These are phyloP conservation scores for Oscheius sp. DNA, from an alignment of 2,888 invertebrate species.

Conservation along the genomic window DNA sequence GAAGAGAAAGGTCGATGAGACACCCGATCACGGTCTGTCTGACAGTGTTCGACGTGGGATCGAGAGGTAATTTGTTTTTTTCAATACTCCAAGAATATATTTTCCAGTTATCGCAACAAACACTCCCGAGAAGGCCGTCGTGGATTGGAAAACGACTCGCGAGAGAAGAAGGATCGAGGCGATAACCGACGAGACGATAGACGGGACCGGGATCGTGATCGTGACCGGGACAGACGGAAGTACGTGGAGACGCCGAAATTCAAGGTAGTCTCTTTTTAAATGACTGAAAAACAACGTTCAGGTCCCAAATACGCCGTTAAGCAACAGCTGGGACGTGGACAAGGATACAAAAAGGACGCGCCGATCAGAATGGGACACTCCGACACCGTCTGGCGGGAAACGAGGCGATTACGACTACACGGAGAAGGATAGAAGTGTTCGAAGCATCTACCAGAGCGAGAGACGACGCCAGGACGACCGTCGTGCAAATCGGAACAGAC, in stretches of 20 bases:
- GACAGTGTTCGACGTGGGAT: slow-evolving; percentile 63
- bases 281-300: slow-evolving; percentile 30
- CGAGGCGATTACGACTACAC: slow-evolving; percentile 7
- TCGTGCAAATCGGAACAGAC: slow-evolving; percentile 35
- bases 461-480: slow-evolving; percentile 53
- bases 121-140: slow-evolving; percentile 37
- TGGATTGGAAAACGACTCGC: slow-evolving; percentile 36
- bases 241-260: slow-evolving; percentile 60
- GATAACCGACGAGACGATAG: slow-evolving; percentile 6
- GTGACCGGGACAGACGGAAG: slow-evolving; percentile 43
- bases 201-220: slow-evolving; percentile 12
- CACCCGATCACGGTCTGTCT: slow-evolving; percentile 54
- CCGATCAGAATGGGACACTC: slow-evolving; percentile 89
- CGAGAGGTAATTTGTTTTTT: slow-evolving; percentile 47
- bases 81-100: no score
- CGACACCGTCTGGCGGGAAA: slow-evolving; percentile 80
- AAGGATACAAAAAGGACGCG: slow-evolving; percentile 42
- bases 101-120: slow-evolving; percentile 29
- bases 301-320: slow-evolving; percentile 68
- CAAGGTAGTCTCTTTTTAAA: slow-evolving; percentile 34
- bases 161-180: slow-evolving; percentile 29
- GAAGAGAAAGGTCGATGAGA: slow-evolving; percentile 53
- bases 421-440: slow-evolving; percentile 21
- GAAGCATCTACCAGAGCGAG: slow-evolving; percentile 65
- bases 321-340: slow-evolving; percentile 68